phyloP scores from a whole-genome alignment of 2,113 vertebrate species.

The Ardeotis arabs region DNA sequence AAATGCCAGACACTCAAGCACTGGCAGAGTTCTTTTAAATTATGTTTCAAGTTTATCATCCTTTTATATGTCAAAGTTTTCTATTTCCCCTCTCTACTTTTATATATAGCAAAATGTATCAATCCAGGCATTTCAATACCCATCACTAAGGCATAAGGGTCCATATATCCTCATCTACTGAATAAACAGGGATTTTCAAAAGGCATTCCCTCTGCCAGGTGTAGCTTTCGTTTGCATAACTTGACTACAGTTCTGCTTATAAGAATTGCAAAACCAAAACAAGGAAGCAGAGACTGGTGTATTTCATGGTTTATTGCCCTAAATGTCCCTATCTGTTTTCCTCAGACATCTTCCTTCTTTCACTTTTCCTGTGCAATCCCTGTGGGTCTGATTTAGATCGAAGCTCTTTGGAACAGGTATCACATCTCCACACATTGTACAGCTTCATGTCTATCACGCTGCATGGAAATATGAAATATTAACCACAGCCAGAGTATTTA shows the following conservation, averaged over 20 bases:
- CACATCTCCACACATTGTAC: not conserved
- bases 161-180: not conserved
- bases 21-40: constrained; percentile 37
- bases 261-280: not conserved
- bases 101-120: constrained; percentile 4
- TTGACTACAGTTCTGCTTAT: not conserved
- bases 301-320: not conserved
- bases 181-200: constrained; percentile 21
- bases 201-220: not conserved
- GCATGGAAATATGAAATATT: not conserved
- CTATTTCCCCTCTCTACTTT: constrained; percentile 19
- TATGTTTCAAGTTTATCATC: constrained; percentile 26
- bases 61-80: constrained; percentile 33
- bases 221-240: not conserved
- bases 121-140: constrained; percentile 1
- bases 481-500: not conserved
- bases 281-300: not conserved
- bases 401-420: not conserved
- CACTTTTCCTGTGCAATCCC: not conserved
- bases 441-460: not conserved
- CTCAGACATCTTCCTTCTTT: not conserved
- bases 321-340: not conserved
- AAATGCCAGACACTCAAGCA: not conserved
- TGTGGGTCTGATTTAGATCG: rapidly evolving
- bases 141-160: not conserved